Evolutionary conservation across 2,113 vertebrate species (phyloP).

Genomic region (Ptychochromis oligacanthus): DNA sequence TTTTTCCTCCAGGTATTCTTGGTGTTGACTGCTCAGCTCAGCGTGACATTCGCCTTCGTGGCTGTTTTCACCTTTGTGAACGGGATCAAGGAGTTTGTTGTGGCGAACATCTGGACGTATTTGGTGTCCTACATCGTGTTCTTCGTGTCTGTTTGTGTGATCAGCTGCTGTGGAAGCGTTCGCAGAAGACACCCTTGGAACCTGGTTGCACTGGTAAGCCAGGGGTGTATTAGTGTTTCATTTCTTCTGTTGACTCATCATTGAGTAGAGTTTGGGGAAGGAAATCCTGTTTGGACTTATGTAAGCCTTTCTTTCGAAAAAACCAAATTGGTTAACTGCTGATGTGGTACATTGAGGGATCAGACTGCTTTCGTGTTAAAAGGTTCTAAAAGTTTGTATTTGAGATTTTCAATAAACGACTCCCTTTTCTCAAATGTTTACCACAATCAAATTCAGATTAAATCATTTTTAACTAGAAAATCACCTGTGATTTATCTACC

Average conservation of each 20-base stretch:
- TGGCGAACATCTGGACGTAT: constrained; percentile 86
- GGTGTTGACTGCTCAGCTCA: constrained; percentile 90
- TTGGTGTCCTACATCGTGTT: constrained; percentile 89
- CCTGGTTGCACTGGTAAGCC: constrained; percentile 87
- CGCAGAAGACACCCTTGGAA: constrained; percentile 94
- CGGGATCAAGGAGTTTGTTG: constrained; percentile 83
- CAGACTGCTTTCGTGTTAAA: not conserved
- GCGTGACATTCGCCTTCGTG: constrained; percentile 90
- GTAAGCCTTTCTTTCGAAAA: not conserved
- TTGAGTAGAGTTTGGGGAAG: not conserved
- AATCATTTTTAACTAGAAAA: not conserved
- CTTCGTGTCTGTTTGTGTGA: constrained; percentile 86
- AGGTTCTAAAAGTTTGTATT: not conserved
- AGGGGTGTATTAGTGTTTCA: not conserved
- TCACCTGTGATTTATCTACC: not conserved
- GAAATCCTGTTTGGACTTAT: not conserved
- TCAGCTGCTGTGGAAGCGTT: constrained; percentile 93
- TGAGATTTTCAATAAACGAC: not conserved
- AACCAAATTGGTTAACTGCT: not conserved
- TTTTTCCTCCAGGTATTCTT: constrained; percentile 86
- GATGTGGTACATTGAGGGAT: no score
- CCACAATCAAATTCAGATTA: no score
- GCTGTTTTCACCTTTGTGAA: constrained; percentile 88
- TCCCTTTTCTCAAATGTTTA: not conserved
- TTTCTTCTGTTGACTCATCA: not conserved